phyloP scores from a whole-genome alignment of 1,140 invertebrate genomes.

The Ridgeia piscesae region DNA sequence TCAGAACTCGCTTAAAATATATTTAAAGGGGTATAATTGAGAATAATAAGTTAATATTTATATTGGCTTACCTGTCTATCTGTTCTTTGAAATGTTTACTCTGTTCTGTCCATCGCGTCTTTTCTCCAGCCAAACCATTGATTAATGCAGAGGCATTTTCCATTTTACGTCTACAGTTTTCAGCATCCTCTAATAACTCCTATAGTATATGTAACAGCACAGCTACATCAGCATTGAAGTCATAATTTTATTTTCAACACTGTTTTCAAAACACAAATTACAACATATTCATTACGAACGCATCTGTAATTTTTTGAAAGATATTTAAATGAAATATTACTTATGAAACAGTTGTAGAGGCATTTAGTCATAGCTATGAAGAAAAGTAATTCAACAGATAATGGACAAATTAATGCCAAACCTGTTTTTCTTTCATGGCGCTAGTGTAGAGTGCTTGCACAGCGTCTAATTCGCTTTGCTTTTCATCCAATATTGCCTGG shows the following conservation, averaged over 20 bases:
- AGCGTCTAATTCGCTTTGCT: slow-evolving; percentile 82
- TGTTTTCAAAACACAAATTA: neutral
- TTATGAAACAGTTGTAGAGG: neutral
- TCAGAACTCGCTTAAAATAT: neutral
- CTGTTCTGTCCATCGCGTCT: slow-evolving; percentile 92
- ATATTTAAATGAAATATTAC: neutral
- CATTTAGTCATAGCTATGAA: neutral
- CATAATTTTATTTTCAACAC: neutral
- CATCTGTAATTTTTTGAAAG: neutral
- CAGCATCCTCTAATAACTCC: slow-evolving; percentile 75
- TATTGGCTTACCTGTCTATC: slow-evolving; percentile 62
- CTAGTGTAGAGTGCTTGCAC: slow-evolving; percentile 91
- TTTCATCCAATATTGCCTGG: slow-evolving; percentile 83
- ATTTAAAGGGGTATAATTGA: neutral
- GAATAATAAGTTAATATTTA: neutral
- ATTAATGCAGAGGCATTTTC: slow-evolving; percentile 90
- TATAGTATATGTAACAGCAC: neutral
- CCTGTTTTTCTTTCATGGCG: slow-evolving; percentile 85
- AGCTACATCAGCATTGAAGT: neutral
- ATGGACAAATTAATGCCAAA: neutral
- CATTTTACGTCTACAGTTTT: slow-evolving; percentile 91
- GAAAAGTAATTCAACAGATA: neutral
- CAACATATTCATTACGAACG: neutral
- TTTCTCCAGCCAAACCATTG: slow-evolving; percentile 90
- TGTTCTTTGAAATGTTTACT: slow-evolving; percentile 94